phyloP scores from a whole-genome alignment of 2,797 vertebrate species.

The Bucorvus abyssinicus region DNA sequence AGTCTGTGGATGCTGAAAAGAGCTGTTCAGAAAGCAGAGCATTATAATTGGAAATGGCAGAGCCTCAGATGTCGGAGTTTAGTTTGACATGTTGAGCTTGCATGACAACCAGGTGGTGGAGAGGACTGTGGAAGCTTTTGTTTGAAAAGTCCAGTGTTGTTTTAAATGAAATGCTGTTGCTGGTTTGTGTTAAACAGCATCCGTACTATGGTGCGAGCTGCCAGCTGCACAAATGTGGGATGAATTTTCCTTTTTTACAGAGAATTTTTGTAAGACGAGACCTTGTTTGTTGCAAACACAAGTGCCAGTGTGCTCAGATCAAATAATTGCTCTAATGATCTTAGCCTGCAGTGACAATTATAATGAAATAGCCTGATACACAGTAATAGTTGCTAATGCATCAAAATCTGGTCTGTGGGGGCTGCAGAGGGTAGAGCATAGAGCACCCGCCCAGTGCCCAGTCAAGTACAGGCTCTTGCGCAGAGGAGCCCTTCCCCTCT shows the following conservation, averaged over 20 bases:
- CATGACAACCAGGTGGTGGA: conserved; percentile 2
- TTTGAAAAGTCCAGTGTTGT: not conserved
- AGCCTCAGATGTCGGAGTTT: not conserved
- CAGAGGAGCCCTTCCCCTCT: not conserved
- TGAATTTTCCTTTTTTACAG: not conserved
- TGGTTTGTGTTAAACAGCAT: not conserved
- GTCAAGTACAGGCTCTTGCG: not conserved
- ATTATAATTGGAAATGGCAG: conserved; percentile 30
- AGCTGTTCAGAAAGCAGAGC: not conserved
- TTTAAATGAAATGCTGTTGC: not conserved
- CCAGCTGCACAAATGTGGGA: not conserved
- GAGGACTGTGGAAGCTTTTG: not conserved
- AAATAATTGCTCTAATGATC: conserved; percentile 42
- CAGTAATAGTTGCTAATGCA: not conserved
- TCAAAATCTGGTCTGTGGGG: not conserved
- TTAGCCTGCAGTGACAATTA: conserved; percentile 1
- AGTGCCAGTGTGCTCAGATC: not conserved
- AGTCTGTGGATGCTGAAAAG: conserved; percentile 1
- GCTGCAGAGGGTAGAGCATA: not conserved
- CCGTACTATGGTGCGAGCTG: not conserved
- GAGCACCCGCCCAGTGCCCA: not conserved
- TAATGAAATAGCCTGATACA: conserved; percentile 14
- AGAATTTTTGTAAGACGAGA: not conserved
- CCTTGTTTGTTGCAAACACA: not conserved
- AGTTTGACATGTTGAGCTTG: conserved; percentile 9